A percentile compares a stretch with the other conserved stretches of the same genome.
phyloP scores from a whole-genome alignment of 2,797 vertebrate species.

The Gymnothorax reevesii region DNA sequence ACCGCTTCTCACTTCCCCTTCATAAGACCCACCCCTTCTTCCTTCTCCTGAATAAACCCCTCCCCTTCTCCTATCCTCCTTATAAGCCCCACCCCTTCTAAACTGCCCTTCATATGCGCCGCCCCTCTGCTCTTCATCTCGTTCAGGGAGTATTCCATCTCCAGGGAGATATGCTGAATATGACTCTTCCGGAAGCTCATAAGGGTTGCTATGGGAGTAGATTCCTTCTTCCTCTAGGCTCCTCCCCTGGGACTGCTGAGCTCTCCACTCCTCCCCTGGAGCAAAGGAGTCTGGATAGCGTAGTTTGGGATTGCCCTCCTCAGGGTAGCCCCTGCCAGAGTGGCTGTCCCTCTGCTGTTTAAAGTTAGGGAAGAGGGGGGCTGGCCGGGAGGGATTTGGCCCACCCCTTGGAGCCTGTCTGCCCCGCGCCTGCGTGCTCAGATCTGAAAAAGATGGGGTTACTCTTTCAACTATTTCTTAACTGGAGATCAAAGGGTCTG shows the following conservation, averaged over 20 bases:
- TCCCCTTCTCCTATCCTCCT: neutral
- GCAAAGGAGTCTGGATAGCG: constrained; percentile 25
- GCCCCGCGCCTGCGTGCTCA: neutral
- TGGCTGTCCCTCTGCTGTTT: constrained; percentile 23
- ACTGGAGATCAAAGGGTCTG: no score
- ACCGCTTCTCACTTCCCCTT: neutral
- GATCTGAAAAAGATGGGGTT: neutral
- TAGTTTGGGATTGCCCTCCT: constrained; percentile 25
- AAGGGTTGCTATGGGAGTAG: neutral
- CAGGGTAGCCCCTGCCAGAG: constrained; percentile 27
- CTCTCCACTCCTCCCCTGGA: constrained; percentile 17
- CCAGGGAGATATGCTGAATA: neutral
- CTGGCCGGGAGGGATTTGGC: neutral
- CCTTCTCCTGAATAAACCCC: constrained; percentile 22
- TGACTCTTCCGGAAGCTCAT: constrained; percentile 15
- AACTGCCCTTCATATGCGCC: neutral
- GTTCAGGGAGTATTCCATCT: neutral
- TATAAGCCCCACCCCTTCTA: constrained; percentile 17
- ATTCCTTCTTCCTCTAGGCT: constrained; percentile 33
- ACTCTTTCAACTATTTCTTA: no score
- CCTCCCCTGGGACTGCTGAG: constrained; percentile 46
- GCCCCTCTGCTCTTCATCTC: constrained; percentile 14
- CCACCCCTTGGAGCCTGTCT: neutral
- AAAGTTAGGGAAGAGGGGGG: neutral
- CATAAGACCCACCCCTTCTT: constrained; percentile 14